phyloP scores from a whole-genome alignment of 2,888 invertebrate species.

The Cosmorhoe ocellata region DNA sequence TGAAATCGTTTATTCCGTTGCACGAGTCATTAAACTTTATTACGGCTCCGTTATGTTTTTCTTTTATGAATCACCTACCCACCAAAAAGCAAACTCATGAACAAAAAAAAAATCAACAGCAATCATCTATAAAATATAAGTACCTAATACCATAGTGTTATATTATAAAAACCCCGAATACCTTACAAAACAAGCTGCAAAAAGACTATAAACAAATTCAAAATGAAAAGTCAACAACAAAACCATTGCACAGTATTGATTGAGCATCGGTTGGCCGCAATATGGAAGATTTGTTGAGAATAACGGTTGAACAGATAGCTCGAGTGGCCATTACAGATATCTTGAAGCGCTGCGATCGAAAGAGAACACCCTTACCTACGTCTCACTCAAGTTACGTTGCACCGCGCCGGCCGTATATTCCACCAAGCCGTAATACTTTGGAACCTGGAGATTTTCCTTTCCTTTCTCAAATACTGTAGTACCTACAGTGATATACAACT shows the following conservation, averaged over 20 bases:
- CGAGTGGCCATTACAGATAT: slow-evolving; percentile 79
- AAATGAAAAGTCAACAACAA: slow-evolving; percentile 52
- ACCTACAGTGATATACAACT: slow-evolving; percentile 37
- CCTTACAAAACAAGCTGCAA: background rate
- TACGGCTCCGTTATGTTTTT: no score
- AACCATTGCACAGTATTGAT: slow-evolving; percentile 60
- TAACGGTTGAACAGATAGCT: slow-evolving; percentile 74
- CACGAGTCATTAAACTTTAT: no score
- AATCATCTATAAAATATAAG: no score
- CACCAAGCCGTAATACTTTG: slow-evolving; percentile 48
- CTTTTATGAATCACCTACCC: no score
- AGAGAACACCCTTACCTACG: slow-evolving; percentile 61
- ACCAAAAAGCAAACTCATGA: no score
- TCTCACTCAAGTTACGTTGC: slow-evolving; percentile 57
- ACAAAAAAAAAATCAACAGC: no score
- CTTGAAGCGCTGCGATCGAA: slow-evolving; percentile 64
- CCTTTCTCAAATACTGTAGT: slow-evolving; percentile 31
- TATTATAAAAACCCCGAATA: no score
- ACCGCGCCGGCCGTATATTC: slow-evolving; percentile 44
- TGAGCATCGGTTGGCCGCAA: slow-evolving; percentile 65
- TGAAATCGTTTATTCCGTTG: no score
- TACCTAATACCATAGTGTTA: no score
- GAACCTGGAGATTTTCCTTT: slow-evolving; percentile 42
- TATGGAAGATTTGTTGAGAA: slow-evolving; percentile 76
- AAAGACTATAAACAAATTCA: slow-evolving; percentile 42